These are phyloP conservation scores for Rhamnusium bicolor DNA, from an alignment of 2,888 invertebrate species.

Conservation along the genomic window DNA sequence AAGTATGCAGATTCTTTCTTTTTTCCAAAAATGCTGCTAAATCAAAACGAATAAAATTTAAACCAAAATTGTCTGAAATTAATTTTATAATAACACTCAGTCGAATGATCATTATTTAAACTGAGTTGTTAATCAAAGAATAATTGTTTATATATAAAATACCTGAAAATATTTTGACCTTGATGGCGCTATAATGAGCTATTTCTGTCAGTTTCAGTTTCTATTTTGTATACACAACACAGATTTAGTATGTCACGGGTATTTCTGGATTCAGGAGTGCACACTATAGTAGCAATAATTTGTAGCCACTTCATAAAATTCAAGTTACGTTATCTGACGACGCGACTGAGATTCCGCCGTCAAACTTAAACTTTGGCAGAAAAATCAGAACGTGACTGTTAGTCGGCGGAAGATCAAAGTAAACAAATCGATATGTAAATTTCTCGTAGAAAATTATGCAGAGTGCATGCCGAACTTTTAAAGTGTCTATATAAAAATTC, in stretches of 20 bases:
- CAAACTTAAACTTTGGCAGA: constrained; percentile 11
- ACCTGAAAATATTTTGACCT: constrained; percentile 17
- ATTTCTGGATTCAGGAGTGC: constrained; percentile 30
- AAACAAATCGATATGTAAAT: constrained; percentile 50
- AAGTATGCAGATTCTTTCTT: too few relatives aligned
- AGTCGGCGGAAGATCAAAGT: constrained; percentile 39
- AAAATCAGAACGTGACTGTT: constrained; percentile 43
- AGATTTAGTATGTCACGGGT: constrained; percentile 34
- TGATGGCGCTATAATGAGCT: constrained; percentile 24
- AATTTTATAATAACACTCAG: too few relatives aligned
- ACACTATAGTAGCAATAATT: neutral
- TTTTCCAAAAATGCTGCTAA: too few relatives aligned
- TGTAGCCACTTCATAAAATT: constrained; percentile 10
- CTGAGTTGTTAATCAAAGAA: too few relatives aligned
- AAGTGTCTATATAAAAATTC: constrained; percentile 25
- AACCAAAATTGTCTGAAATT: too few relatives aligned
- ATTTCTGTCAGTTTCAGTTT: constrained; percentile 32
- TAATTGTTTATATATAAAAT: neutral
- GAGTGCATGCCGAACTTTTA: constrained; percentile 39
- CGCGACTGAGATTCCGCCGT: neutral
- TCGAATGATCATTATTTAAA: too few relatives aligned
- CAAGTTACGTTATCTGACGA: neutral
- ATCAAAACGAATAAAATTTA: too few relatives aligned
- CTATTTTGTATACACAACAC: constrained; percentile 30
- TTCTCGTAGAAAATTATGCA: constrained; percentile 37